phyloP scores from a whole-genome alignment of 2,797 vertebrate genomes.

The Eulemur coronatus region DNA sequence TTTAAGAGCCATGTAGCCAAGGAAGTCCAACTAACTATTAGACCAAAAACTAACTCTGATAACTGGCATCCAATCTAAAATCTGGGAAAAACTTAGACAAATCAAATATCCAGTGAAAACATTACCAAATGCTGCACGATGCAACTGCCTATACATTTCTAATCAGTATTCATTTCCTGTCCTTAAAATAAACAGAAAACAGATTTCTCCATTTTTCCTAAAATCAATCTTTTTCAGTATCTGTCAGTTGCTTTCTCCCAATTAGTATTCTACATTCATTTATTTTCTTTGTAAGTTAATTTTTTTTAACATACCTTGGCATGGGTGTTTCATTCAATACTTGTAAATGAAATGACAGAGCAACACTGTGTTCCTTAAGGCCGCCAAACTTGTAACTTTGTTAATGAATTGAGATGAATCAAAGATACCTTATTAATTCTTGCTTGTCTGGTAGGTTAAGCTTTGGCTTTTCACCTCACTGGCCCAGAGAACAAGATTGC shows the following conservation, averaged over 20 bases:
- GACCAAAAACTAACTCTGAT: slow-evolving; percentile 54
- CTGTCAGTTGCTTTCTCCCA: slow-evolving; percentile 84
- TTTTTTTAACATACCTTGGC: slow-evolving; percentile 83
- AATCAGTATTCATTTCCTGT: slow-evolving; percentile 86
- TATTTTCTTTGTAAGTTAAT: slow-evolving; percentile 84
- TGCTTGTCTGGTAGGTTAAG: slow-evolving; percentile 89
- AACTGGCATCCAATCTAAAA: slow-evolving; percentile 60
- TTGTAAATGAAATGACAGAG: slow-evolving; percentile 83
- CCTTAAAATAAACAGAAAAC: slow-evolving; percentile 88
- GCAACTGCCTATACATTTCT: slow-evolving; percentile 79
- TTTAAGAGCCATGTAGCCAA: slow-evolving; percentile 40
- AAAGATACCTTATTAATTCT: slow-evolving; percentile 92
- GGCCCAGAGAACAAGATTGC: slow-evolving; percentile 91
- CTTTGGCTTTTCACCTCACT: slow-evolving; percentile 95
- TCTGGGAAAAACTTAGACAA: slow-evolving; percentile 74
- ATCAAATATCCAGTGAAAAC: slow-evolving; percentile 73
- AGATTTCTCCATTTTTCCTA: slow-evolving; percentile 85
- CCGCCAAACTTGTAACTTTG: slow-evolving; percentile 84
- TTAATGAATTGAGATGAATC: slow-evolving; percentile 91
- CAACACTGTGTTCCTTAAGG: slow-evolving; percentile 76
- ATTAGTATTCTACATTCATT: slow-evolving; percentile 88
- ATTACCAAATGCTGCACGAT: slow-evolving; percentile 78
- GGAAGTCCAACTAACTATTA: slow-evolving; percentile 55
- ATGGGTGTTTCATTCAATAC: slow-evolving; percentile 84
- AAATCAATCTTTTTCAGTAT: slow-evolving; percentile 87